These are phyloP conservation scores for Morbakka virulenta DNA, from an alignment of 30 jellyfish, hydroid and myxozoan genomes.

Conservation along the genomic window DNA sequence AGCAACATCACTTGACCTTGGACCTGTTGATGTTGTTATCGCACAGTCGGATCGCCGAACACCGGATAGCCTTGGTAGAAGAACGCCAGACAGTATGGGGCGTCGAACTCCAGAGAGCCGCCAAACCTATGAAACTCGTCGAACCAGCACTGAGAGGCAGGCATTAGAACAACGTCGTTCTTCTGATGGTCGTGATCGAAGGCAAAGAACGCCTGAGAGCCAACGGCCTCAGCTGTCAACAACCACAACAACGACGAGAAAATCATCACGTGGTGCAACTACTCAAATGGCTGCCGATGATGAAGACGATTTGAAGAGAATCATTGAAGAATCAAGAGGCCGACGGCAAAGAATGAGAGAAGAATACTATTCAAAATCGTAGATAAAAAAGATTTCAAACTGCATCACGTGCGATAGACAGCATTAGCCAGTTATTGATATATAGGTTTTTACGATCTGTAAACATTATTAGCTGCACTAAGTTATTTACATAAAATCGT, in stretches of 20 bases:
- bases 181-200: conserved; percentile 24
- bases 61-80: no score
- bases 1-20: conserved; percentile 39
- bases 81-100: no score
- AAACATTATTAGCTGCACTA: no score
- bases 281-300: conserved; percentile 46
- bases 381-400: no score
- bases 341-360: conserved; percentile 73
- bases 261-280: background rate
- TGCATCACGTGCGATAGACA: no score
- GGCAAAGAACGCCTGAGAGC: background rate
- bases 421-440: no score
- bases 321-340: conserved; percentile 71
- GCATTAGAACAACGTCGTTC: background rate
- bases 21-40: conserved; percentile 72
- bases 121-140: background rate
- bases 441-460: no score
- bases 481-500: no score
- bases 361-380: conserved; percentile 78
- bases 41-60: background rate
- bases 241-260: conserved; percentile 3
- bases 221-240: background rate
- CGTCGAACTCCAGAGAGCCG: background rate
- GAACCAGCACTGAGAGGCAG: background rate
- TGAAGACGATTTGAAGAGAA: conserved; percentile 78